These are phyloP conservation scores for Drosophila mimetica DNA, from an alignment of 2,888 invertebrate genomes.

Conservation along the genomic window DNA sequence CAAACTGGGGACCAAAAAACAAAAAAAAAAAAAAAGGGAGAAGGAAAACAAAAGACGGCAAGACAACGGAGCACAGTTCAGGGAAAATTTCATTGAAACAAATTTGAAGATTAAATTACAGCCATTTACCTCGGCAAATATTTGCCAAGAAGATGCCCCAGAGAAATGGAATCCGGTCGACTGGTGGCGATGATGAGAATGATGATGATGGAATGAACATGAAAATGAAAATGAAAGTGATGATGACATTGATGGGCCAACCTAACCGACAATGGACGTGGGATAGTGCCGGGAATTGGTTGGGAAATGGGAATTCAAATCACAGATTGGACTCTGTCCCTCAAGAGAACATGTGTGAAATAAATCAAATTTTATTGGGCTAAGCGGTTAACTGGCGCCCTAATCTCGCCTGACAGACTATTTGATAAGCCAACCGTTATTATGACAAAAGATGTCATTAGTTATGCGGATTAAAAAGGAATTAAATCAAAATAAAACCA, in stretches of 20 bases:
- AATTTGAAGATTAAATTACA: constrained; percentile 47
- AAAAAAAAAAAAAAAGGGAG: no score
- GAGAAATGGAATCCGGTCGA: constrained; percentile 16
- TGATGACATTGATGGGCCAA: constrained; percentile 45
- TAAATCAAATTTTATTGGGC: constrained; percentile 37
- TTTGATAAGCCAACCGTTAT: not conserved
- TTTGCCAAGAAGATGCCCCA: constrained; percentile 42
- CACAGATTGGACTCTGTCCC: constrained; percentile 23
- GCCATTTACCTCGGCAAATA: constrained; percentile 49
- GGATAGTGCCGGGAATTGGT: constrained; percentile 18
- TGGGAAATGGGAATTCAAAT: constrained; percentile 38
- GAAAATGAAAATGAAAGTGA: constrained; percentile 2
- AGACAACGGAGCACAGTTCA: constrained; percentile 13
- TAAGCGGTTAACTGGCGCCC: constrained; percentile 6
- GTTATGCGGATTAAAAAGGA: not conserved
- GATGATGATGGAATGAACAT: constrained; percentile 16
- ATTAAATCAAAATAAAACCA: not conserved
- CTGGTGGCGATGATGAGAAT: constrained; percentile 13
- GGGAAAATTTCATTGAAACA: constrained; percentile 39
- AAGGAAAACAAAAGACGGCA: constrained; percentile 16
- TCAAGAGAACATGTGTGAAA: constrained; percentile 30
- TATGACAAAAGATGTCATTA: not conserved
- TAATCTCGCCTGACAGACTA: not conserved
- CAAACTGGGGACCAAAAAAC: not conserved
- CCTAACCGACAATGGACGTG: constrained; percentile 41